Evolutionary conservation across 2,797 vertebrate genomes (phyloP).

Genomic region (Trachurus trachurus): DNA sequence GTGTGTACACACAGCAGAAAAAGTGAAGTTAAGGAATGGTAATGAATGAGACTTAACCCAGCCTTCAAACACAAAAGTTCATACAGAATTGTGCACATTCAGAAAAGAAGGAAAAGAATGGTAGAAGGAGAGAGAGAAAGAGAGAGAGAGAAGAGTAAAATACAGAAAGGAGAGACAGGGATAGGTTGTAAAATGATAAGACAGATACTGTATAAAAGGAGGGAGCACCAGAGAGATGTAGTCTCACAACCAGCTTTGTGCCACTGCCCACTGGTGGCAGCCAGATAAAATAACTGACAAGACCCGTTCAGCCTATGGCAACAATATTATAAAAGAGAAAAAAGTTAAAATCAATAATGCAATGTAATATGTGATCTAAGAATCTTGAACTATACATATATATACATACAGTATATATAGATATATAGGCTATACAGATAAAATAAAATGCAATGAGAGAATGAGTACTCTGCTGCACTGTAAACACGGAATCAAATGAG

Average conservation of each 20-base stretch:
- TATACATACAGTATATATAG: too few relatives aligned
- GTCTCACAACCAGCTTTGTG: conserved; percentile 81
- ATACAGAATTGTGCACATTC: conserved; percentile 28
- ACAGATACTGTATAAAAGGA: conserved; percentile 27
- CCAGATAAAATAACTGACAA: conserved; percentile 84
- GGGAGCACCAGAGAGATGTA: conserved; percentile 55
- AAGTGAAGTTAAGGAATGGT: conserved; percentile 2
- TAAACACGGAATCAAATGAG: neutral
- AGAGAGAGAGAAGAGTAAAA: neutral
- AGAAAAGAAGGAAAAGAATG: conserved; percentile 16
- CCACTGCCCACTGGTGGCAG: conserved; percentile 90
- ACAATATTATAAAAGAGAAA: conserved; percentile 3
- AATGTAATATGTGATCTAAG: neutral
- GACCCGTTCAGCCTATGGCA: conserved; percentile 43
- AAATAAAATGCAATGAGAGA: neutral
- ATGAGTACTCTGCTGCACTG: neutral
- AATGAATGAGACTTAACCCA: conserved; percentile 35
- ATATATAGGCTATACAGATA: too few relatives aligned
- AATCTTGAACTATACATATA: neutral
- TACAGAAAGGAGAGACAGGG: neutral
- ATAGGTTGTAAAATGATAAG: conserved; percentile 33
- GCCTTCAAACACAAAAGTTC: conserved; percentile 44
- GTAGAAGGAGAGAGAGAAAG: neutral
- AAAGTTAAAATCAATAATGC: neutral
- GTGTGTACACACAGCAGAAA: neutral